Conservation (phyloP, 2,797 vertebrate genomes). For the Rallus crepitans region DNA sequence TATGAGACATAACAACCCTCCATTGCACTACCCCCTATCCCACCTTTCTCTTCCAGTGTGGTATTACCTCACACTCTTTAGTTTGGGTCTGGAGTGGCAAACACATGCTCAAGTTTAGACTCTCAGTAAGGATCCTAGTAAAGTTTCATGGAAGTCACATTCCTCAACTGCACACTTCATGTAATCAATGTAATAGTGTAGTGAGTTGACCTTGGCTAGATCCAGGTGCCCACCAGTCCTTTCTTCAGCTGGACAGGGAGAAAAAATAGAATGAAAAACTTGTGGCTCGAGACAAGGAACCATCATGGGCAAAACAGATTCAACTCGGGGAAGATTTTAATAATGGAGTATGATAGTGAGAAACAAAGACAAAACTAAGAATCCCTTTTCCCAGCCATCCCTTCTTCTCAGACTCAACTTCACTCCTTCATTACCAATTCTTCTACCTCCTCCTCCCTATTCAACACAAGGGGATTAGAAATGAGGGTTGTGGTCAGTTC, state of each 20-base stretch:
- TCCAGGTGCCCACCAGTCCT: not conserved
- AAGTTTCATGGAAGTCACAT: not conserved
- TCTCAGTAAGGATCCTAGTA: not conserved
- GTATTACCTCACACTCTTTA: not conserved
- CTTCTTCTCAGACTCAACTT: not conserved
- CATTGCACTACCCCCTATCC: no score
- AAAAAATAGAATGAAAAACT: not conserved
- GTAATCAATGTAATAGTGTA: not conserved
- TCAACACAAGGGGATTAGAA: fast-evolving
- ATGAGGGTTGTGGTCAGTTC: not conserved
- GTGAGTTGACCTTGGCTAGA: not conserved
- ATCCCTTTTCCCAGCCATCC: fast-evolving
- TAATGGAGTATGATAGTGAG: not conserved
- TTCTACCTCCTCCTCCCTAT: not conserved
- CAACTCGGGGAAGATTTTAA: not conserved
- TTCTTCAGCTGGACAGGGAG: not conserved
- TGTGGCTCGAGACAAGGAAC: not conserved
- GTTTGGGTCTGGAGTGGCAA: not conserved
- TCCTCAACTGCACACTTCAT: not conserved
- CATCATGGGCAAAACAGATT: not conserved
- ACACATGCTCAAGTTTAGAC: not conserved
- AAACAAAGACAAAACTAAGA: not conserved
- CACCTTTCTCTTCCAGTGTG: not conserved
- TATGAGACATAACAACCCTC: no score
- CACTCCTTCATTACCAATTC: not conserved